Base-by-base conservation (phyloP, 2,888 invertebrate species). In the Drosophila vallismaia region DNA sequence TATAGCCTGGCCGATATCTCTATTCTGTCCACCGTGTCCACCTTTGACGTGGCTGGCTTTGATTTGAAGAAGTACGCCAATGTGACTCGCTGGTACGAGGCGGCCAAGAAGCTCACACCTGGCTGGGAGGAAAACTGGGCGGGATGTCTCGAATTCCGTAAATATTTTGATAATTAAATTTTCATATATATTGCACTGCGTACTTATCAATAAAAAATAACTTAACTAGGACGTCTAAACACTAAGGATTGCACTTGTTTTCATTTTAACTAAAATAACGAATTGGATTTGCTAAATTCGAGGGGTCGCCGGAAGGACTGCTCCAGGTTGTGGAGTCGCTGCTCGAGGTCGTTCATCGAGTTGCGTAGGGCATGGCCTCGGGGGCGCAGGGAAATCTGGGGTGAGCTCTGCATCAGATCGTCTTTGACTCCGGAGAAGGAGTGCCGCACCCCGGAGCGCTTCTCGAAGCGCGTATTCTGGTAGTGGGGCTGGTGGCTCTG, bases 1-100 rank as follows among this genome's bases (percentile, higher is more conserved):
- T 91, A 96, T 49, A 96, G 96, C 9, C 89, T 97, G 40, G 97
- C 97, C 0, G 97, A 97, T 90, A 92, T 96, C 33, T 91, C 94
- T 28, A 88, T 97, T 28, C 92, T 94, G 31, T 93, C 95, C 8
- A 93, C 94, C 4, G 93, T 96, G 6, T 94, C 96, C 44, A 95
- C 95, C 68, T 93, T 94, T 66, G 95, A 95, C 81, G 95, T 94
- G 49, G 91, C 93, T 4, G 93, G 93, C 1, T 93, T 94, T 63
- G 95, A 96, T 89, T 86, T 96, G 66, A 93, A 93, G 82, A 93
- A 94, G 76, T 95, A 94, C 91, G 89, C 93, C 48, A 96, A 96
- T 81, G 92, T 96, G 56, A 90, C 91, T 54, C 94, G 92, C 91
- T 95, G 95, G 94, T 92, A 92, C 73, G 92, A 91, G 1, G 93